Conservation (phyloP, 2,113 vertebrate genomes). For the Mustelus asterias region DNA sequence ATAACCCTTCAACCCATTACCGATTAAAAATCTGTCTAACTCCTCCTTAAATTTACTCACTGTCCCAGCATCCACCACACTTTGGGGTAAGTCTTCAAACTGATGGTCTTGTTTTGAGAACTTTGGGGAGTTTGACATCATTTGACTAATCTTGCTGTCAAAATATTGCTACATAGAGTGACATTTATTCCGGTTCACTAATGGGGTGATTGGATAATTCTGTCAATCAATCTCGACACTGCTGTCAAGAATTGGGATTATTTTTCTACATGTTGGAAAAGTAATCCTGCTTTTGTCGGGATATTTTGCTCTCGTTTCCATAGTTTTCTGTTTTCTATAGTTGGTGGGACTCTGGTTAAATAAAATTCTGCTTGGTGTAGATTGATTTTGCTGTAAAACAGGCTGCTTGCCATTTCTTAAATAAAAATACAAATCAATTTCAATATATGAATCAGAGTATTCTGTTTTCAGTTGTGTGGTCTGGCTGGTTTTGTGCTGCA, state of each 20-base stretch:
- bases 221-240: too few relatives aligned
- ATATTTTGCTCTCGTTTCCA: not conserved
- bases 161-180: not conserved
- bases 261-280: not conserved
- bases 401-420: not conserved
- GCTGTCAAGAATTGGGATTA: too few relatives aligned
- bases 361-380: too few relatives aligned
- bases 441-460: not conserved
- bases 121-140: not conserved
- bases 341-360: not conserved
- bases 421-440: not conserved
- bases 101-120: not conserved
- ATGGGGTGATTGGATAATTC: too few relatives aligned
- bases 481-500: not conserved
- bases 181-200: not conserved
- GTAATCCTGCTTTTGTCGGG: not conserved
- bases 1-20: too few relatives aligned
- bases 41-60: too few relatives aligned
- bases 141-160: not conserved
- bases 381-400: not conserved
- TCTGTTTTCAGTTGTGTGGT: not conserved
- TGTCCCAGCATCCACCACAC: too few relatives aligned
- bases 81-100: too few relatives aligned
- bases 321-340: too few relatives aligned
- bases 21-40: too few relatives aligned